Evolutionary conservation across 2,797 vertebrate species (phyloP).

Genomic region (Adelosebastes latens): DNA sequence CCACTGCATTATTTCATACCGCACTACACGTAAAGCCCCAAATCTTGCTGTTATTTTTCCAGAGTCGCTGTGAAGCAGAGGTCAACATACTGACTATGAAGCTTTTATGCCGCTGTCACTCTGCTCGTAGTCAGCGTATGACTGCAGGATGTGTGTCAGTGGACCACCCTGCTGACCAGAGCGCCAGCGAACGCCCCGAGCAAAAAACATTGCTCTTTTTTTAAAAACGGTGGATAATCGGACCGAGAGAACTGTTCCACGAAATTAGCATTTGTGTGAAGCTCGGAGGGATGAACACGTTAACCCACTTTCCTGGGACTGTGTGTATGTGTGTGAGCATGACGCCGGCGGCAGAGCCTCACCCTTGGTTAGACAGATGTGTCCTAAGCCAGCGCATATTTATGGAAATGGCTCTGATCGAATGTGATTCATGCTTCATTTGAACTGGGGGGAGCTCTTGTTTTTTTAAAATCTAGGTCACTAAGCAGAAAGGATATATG

Average conservation of each 20-base stretch:
- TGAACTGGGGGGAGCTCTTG: constrained; percentile 34
- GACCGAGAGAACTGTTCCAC: constrained; percentile 54
- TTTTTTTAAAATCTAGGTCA: constrained; percentile 62
- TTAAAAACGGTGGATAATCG: constrained; percentile 34
- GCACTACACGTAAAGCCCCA: background rate
- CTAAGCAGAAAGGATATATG: constrained; percentile 36
- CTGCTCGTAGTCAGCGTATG: constrained; percentile 2
- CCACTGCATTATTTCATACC: background rate
- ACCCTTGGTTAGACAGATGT: constrained; percentile 59
- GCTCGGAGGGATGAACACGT: constrained; percentile 66
- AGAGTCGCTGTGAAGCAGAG: background rate
- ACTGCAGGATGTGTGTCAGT: constrained; percentile 75
- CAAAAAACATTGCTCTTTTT: constrained; percentile 38
- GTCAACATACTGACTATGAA: background rate
- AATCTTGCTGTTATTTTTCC: background rate
- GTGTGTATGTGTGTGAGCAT: background rate
- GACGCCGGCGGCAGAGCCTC: constrained; percentile 35
- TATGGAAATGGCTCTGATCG: constrained; percentile 58
- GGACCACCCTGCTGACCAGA: constrained; percentile 62
- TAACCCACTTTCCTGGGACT: constrained; percentile 65
- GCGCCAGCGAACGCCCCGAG: constrained; percentile 26
- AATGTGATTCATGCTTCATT: constrained; percentile 67
- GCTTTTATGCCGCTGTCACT: constrained; percentile 5
- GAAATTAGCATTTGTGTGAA: constrained; percentile 67
- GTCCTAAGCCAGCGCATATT: constrained; percentile 50